A percentile compares a stretch with the other conserved stretches of the same genome.
Conservation (phyloP, 2,888 invertebrate genomes). For the Antheraea yamamai region DNA sequence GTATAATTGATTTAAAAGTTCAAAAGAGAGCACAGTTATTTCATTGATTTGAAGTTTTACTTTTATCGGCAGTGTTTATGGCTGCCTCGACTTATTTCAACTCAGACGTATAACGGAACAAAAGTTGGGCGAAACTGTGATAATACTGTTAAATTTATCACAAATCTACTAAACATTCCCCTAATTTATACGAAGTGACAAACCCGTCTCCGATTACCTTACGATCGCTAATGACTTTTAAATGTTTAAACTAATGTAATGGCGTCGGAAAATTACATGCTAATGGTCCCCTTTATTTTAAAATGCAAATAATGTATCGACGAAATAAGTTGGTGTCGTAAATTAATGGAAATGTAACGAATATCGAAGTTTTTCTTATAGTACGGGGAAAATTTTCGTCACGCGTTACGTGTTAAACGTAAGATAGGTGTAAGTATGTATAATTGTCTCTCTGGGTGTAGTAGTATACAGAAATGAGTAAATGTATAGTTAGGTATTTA, state of each 20-base stretch:
- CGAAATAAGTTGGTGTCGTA: background rate
- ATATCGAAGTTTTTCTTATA: background rate
- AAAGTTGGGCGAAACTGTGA: background rate
- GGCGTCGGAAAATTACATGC: slow-evolving; percentile 20
- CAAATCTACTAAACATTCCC: background rate
- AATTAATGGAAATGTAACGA: background rate
- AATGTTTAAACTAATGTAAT: slow-evolving; percentile 16
- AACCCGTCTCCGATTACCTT: background rate
- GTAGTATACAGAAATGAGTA: no score
- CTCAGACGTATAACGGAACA: background rate
- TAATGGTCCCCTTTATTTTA: slow-evolving; percentile 19
- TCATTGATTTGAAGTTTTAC: no score
- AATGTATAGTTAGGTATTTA: no score
- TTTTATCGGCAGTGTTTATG: no score
- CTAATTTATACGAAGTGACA: background rate
- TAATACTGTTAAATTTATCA: background rate
- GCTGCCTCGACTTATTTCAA: background rate
- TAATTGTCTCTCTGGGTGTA: no score
- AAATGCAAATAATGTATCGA: slow-evolving; percentile 12
- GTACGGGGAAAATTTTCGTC: no score
- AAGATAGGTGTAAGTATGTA: no score
- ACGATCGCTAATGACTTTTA: slow-evolving; percentile 19
- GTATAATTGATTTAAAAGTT: no score
- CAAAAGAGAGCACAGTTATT: no score
- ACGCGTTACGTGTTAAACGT: no score